phyloP scores from a whole-genome alignment of 1,140 invertebrate species.

The Drosophila nebulosa region DNA sequence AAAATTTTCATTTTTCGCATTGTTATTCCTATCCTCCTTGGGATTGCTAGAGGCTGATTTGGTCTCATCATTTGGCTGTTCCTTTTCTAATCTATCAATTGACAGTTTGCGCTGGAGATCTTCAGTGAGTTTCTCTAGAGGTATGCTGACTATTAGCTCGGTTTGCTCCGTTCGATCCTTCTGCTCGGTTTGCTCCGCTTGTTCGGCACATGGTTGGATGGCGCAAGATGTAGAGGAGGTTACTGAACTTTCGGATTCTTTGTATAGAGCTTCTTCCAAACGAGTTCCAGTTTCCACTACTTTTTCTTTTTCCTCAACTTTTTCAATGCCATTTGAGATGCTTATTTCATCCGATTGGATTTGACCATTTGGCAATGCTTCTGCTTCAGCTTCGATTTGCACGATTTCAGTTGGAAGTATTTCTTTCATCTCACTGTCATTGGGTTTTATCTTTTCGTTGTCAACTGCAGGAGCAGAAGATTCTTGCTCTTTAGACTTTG shows the following conservation, averaged over 20 bases:
- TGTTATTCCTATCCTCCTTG: slow-evolving; percentile 55
- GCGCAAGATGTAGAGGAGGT: neutral
- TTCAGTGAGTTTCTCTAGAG: slow-evolving; percentile 42
- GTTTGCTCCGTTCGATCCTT: neutral
- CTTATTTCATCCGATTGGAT: neutral
- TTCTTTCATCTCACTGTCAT: neutral
- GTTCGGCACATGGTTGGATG: neutral
- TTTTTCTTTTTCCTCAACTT: neutral
- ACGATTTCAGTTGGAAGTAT: neutral
- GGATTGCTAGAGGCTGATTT: neutral
- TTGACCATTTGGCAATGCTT: neutral
- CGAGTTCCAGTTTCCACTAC: neutral
- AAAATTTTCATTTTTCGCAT: slow-evolving; percentile 68
- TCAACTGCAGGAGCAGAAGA: neutral
- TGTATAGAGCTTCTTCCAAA: neutral
- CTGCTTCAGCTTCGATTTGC: neutral
- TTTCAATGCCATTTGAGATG: neutral
- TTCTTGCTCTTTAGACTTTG: neutral
- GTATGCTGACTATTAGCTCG: slow-evolving; percentile 62
- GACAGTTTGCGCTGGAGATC: slow-evolving; percentile 48
- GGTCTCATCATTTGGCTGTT: neutral
- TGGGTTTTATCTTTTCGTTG: neutral
- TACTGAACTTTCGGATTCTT: neutral
- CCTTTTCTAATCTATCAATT: neutral
- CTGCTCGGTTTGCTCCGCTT: neutral